phyloP scores from a whole-genome alignment of 1,140 invertebrate genomes.

The Steinernema feltiae region DNA sequence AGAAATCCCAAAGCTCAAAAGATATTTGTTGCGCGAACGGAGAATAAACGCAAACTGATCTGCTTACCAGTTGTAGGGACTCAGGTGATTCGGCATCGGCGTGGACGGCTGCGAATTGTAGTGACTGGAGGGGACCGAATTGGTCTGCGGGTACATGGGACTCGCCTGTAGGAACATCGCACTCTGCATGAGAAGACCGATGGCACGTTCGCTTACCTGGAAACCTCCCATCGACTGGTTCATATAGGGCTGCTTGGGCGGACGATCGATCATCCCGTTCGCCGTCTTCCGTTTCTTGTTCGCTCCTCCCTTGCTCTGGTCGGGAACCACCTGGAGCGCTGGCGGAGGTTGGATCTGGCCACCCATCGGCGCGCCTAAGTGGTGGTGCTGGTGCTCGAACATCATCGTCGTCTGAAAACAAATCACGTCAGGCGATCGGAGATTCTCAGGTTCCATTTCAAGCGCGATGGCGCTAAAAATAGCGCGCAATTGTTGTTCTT shows the following conservation, averaged over 20 bases:
- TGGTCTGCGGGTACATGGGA: slow-evolving; percentile 3
- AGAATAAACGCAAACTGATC: not conserved
- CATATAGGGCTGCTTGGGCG: not conserved
- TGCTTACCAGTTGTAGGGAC: not conserved
- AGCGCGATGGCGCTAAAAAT: not conserved
- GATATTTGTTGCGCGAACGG: too few species aligned
- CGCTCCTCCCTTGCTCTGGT: not conserved
- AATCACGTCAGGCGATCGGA: not conserved
- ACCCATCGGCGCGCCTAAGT: not conserved
- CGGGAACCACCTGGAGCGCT: not conserved
- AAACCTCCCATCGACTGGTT: slow-evolving; percentile 1
- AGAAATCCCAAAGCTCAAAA: too few species aligned
- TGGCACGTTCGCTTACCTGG: not conserved
- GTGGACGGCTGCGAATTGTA: slow-evolving; percentile 1
- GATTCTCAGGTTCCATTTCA: not conserved
- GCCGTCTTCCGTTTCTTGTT: not conserved
- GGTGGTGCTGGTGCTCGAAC: not conserved
- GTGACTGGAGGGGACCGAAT: not conserved
- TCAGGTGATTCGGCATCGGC: slow-evolving; percentile 1
- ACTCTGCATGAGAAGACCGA: not conserved
- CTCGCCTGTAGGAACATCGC: not conserved
- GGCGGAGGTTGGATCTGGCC: not conserved
- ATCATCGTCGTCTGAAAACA: slow-evolving; percentile 1
- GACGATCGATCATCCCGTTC: slow-evolving; percentile 1
- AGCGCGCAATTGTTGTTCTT: not conserved